Evolutionary conservation across 1,140 invertebrate genomes (phyloP).

Genomic region (Lepidostoma basale): DNA sequence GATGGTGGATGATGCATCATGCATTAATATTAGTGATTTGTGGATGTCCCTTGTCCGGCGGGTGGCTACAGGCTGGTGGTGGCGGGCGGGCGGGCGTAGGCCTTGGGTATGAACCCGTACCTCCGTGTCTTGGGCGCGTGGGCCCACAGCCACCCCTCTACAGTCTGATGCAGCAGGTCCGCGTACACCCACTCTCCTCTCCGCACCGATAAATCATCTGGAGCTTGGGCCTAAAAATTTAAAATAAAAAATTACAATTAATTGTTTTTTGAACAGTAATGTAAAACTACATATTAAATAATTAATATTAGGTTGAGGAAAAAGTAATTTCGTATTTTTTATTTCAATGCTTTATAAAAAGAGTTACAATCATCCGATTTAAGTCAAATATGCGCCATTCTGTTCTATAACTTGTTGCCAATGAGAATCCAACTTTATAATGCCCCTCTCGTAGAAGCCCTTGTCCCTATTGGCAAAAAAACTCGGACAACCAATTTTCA

Average conservation of each 20-base stretch:
- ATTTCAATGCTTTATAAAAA: conserved; percentile 8
- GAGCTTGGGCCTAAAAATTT: conserved; percentile 82
- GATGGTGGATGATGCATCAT: no score
- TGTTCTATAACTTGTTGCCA: neutral
- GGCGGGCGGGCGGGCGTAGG: conserved; percentile 89
- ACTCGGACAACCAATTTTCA: no score
- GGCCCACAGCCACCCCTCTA: conserved; percentile 94
- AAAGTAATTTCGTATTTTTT: neutral
- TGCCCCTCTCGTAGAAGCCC: neutral
- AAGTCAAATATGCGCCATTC: conserved; percentile 5
- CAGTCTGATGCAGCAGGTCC: conserved; percentile 89
- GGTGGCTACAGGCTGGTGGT: conserved; percentile 84
- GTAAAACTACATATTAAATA: no score
- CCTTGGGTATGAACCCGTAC: conserved; percentile 94
- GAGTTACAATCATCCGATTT: conserved; percentile 12
- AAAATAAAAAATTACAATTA: no score
- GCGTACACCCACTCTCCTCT: conserved; percentile 94
- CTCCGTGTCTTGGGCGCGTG: conserved; percentile 90
- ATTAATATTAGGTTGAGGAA: no score
- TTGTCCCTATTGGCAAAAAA: conserved; percentile 7
- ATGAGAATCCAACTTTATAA: conserved; percentile 9
- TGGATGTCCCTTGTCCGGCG: no score
- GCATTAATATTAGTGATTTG: no score
- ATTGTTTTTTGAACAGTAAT: no score
- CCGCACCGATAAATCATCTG: conserved; percentile 87